A percentile compares a stretch with the other conserved stretches of the same genome.
These are phyloP conservation scores for Periphyllus acericola DNA, from an alignment of 2,888 invertebrate genomes.

Conservation along the genomic window DNA sequence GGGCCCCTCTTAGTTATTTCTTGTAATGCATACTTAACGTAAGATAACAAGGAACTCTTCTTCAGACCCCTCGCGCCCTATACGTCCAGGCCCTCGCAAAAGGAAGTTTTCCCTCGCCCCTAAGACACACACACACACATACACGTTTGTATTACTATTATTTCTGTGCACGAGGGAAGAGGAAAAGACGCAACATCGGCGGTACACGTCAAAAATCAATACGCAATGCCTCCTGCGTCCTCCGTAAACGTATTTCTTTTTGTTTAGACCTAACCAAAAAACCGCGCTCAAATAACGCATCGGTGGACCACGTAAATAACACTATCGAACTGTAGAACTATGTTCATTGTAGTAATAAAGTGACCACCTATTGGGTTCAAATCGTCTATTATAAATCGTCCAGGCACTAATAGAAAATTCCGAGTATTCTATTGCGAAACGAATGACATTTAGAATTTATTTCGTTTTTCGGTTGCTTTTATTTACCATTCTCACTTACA, in stretches of 20 bases:
- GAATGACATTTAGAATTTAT: not conserved
- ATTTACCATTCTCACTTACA: not conserved
- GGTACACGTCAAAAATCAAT: constrained; percentile 55
- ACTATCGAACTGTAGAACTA: not conserved
- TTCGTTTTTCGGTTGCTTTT: too few species aligned
- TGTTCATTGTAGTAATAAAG: not conserved
- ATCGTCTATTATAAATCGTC: not conserved
- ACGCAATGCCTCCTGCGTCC: constrained; percentile 15
- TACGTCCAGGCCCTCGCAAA: not conserved
- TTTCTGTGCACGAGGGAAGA: not conserved
- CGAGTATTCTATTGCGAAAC: not conserved
- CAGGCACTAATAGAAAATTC: not conserved
- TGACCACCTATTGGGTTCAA: not conserved
- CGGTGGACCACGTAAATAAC: not conserved
- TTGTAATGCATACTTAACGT: constrained; percentile 39
- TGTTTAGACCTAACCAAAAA: not conserved
- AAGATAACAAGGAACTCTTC: constrained; percentile 35
- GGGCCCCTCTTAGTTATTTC: constrained; percentile 3
- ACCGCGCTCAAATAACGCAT: not conserved
- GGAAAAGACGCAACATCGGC: constrained; percentile 43
- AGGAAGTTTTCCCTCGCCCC: constrained; percentile 11
- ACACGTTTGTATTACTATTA: not conserved
- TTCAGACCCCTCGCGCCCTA: not conserved
- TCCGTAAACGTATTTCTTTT: not conserved
- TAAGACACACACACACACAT: not conserved